These are phyloP conservation scores for Phoeniculus purpureus DNA, from an alignment of 2,797 vertebrate genomes.

Conservation along the genomic window DNA sequence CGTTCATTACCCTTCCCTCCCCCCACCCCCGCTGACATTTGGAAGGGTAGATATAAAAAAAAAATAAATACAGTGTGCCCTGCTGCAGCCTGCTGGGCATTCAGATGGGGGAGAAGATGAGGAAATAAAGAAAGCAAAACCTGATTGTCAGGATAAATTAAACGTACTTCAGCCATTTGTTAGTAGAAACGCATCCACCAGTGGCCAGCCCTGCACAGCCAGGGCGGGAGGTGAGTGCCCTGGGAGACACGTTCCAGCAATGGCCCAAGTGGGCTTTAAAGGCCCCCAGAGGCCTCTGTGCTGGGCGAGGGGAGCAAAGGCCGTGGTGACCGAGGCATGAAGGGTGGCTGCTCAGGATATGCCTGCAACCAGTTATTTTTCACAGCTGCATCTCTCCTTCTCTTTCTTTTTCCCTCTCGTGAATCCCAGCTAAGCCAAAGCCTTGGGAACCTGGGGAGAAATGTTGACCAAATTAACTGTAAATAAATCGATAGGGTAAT, in stretches of 20 bases:
- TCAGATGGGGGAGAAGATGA: background rate
- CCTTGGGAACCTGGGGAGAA: constrained; percentile 10
- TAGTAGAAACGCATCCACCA: background rate
- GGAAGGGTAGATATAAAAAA: background rate
- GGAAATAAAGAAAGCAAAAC: background rate
- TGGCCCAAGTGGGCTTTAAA: too few relatives aligned
- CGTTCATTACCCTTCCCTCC: background rate
- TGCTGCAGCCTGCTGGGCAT: background rate
- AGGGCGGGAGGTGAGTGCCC: background rate
- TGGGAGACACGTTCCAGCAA: fast-evolving
- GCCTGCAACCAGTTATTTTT: background rate
- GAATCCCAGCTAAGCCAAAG: background rate
- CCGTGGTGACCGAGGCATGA: fast-evolving
- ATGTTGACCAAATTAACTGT: constrained; percentile 71
- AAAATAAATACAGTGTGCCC: background rate
- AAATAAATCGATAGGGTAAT: constrained; percentile 65
- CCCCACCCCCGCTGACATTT: background rate
- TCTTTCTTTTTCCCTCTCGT: background rate
- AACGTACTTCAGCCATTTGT: background rate
- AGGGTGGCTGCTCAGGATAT: background rate
- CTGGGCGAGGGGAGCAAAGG: background rate
- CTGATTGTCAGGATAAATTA: background rate
- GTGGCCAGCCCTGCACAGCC: background rate
- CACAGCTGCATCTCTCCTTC: background rate
- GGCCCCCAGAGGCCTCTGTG: too few relatives aligned